A percentile compares a stretch with the other conserved stretches of the same genome.
phyloP scores from a whole-genome alignment of 2,113 vertebrate species.

The Hoplias malabaricus region DNA sequence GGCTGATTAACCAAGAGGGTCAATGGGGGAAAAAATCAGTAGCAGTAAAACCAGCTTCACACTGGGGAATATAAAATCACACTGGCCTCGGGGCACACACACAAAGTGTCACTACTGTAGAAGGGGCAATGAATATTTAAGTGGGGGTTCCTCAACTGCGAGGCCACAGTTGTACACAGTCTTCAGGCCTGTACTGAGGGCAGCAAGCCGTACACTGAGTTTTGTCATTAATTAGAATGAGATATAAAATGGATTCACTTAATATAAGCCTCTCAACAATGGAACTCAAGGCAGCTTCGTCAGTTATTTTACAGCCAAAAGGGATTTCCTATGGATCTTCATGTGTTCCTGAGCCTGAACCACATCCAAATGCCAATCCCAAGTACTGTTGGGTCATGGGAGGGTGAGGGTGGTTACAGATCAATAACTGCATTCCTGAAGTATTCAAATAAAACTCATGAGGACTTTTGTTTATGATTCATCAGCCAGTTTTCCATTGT shows the following conservation, averaged over 20 bases:
- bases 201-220: too few species aligned
- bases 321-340: too few species aligned
- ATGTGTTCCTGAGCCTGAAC: too few species aligned
- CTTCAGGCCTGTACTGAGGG: too few species aligned
- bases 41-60: conserved; percentile 26
- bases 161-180: too few species aligned
- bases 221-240: too few species aligned
- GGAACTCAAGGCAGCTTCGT: too few species aligned
- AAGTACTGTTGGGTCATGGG: neutral
- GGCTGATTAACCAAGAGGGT: neutral
- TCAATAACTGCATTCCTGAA: neutral
- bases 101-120: conserved; percentile 5
- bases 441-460: neutral
- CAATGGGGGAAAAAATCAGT: neutral
- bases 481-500: neutral
- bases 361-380: too few species aligned
- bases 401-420: neutral
- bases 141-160: too few species aligned
- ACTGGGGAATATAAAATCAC: conserved; percentile 42
- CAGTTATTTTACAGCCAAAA: too few species aligned
- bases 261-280: too few species aligned
- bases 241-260: too few species aligned
- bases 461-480: neutral
- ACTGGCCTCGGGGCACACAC: conserved; percentile 3
- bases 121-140: conserved; percentile 1